Evolutionary conservation across 1,140 invertebrate genomes (phyloP).

Genomic region (Sarcophaga peregrina): DNA sequence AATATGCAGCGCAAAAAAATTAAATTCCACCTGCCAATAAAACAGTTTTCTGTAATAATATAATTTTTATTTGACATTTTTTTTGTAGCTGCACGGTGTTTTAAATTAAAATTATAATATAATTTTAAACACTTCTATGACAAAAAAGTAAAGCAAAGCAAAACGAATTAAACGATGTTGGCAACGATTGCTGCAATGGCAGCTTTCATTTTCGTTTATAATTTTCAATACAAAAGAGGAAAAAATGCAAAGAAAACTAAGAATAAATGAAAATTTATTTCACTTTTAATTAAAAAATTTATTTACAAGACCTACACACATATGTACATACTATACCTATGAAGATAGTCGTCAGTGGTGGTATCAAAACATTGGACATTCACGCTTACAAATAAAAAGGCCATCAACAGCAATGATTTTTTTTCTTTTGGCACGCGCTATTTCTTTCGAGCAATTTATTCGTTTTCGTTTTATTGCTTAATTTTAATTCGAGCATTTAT

Average conservation of each 20-base stretch:
- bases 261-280: conserved; percentile 6
- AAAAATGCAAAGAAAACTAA: background rate
- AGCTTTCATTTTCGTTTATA: conserved; percentile 37
- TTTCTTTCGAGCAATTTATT: conserved; percentile 15
- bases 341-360: background rate
- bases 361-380: background rate
- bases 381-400: background rate
- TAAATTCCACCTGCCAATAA: no score
- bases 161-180: no score
- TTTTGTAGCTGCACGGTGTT: no score
- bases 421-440: conserved; percentile 17
- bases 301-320: background rate
- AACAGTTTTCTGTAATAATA: no score
- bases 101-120: no score
- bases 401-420: background rate
- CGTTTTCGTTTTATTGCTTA: background rate
- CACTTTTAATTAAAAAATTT: conserved; percentile 5
- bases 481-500: background rate
- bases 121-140: no score
- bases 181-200: background rate
- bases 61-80: no score
- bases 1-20: no score
- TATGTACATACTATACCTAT: background rate
- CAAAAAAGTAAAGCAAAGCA: no score
- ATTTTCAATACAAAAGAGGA: background rate